phyloP scores from a whole-genome alignment of 2,888 invertebrate species.

The Xestia sexstrigata region DNA sequence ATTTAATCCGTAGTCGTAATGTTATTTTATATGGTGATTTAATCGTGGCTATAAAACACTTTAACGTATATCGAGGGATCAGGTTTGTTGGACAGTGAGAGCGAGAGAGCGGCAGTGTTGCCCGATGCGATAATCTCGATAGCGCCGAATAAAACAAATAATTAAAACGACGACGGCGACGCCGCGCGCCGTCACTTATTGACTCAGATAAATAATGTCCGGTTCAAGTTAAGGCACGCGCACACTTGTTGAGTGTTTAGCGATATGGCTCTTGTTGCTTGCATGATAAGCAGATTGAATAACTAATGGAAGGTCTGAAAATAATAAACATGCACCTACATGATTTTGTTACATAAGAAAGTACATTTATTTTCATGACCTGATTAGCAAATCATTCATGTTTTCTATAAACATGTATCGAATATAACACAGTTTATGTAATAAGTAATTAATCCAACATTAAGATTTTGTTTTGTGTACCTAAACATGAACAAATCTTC shows the following conservation, averaged over 20 bases:
- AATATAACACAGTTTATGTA: background rate
- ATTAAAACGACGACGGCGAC: constrained; percentile 43
- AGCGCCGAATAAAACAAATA: constrained; percentile 74
- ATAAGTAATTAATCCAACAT: background rate
- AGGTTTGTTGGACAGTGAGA: constrained; percentile 58
- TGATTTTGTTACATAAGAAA: background rate
- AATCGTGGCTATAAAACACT: constrained; percentile 70
- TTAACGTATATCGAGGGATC: constrained; percentile 53
- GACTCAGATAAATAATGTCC: constrained; percentile 67
- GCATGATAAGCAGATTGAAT: constrained; percentile 14
- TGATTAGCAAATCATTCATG: background rate
- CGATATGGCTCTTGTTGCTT: constrained; percentile 31
- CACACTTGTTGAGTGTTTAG: constrained; percentile 52
- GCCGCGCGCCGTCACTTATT: constrained; percentile 62
- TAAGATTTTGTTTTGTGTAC: background rate
- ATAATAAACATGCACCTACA: background rate
- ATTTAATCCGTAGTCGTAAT: constrained; percentile 73
- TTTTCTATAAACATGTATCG: background rate
- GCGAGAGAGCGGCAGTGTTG: constrained; percentile 58
- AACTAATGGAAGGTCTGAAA: constrained; percentile 9
- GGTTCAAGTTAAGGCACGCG: constrained; percentile 47
- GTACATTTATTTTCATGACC: background rate
- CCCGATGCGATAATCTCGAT: constrained; percentile 65
- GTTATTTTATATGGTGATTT: constrained; percentile 73
- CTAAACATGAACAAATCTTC: constrained; percentile 6